Conservation (phyloP, 2,888 invertebrate species). For the Aethes cnicana region DNA sequence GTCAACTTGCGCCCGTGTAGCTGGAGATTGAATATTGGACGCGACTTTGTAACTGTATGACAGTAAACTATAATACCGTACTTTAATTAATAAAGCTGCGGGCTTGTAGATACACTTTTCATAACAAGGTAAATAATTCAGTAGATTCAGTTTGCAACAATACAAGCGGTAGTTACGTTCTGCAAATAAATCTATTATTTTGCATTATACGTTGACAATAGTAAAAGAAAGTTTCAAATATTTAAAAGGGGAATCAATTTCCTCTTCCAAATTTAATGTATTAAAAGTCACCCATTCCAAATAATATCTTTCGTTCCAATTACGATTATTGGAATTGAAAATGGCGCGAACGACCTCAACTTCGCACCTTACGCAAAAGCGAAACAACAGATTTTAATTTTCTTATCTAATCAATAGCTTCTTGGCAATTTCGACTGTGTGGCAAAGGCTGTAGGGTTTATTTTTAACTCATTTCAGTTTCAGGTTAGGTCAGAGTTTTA, state of each 20-base stretch:
- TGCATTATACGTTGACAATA: too few species aligned
- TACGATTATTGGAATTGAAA: conserved; percentile 34
- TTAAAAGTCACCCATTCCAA: conserved; percentile 7
- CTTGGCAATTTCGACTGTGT: conserved; percentile 34
- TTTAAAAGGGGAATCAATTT: conserved; percentile 9
- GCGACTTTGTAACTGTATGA: background rate
- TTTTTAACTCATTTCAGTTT: conserved; percentile 32
- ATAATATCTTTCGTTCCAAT: conserved; percentile 23
- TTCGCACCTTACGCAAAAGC: conserved; percentile 45
- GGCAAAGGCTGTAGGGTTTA: background rate
- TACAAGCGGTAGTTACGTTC: too few species aligned
- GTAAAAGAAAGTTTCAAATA: background rate
- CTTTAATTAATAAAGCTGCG: too few species aligned
- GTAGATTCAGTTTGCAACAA: too few species aligned
- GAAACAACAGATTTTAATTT: conserved; percentile 62
- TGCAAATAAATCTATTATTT: too few species aligned
- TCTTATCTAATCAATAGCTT: conserved; percentile 46
- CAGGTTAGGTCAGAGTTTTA: conserved; percentile 40
- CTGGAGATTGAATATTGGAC: conserved; percentile 22
- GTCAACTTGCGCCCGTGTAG: conserved; percentile 3
- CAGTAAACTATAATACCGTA: too few species aligned
- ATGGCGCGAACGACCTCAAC: conserved; percentile 32
- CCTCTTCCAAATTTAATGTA: conserved; percentile 9
- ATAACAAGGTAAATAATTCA: too few species aligned
- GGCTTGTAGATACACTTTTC: too few species aligned